Evolutionary conservation across 1,140 invertebrate genomes (phyloP).

Genomic region (Achroia grisella): DNA sequence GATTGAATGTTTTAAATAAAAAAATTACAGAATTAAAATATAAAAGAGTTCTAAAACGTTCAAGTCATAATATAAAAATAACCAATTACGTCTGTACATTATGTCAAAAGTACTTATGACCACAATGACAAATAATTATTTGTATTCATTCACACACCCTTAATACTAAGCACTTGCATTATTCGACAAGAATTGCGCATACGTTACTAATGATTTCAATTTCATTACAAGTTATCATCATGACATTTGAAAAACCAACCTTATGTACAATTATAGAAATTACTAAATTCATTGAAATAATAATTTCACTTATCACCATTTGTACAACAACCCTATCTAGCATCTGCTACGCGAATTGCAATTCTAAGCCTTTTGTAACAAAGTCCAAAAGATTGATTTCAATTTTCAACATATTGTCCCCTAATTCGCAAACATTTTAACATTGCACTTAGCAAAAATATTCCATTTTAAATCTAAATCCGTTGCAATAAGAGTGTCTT

Average conservation of each 20-base stretch:
- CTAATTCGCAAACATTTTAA: background rate
- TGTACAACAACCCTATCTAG: background rate
- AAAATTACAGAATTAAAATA: too few relatives aligned
- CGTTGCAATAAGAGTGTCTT: conserved; percentile 1
- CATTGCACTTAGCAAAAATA: conserved; percentile 1
- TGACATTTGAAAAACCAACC: background rate
- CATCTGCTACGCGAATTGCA: background rate
- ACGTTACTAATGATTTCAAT: conserved; percentile 28
- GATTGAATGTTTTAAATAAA: too few relatives aligned
- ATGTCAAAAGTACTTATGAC: conserved; percentile 7
- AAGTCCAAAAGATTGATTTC: conserved; percentile 2
- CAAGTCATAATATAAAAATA: conserved; percentile 3
- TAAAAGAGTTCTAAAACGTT: too few relatives aligned
- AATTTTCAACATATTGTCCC: background rate
- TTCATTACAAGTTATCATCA: conserved; percentile 3
- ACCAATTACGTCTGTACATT: conserved; percentile 11
- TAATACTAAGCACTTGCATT: conserved; percentile 32
- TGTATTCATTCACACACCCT: conserved; percentile 27
- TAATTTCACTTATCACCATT: background rate
- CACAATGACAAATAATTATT: conserved; percentile 37
- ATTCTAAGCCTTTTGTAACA: background rate
- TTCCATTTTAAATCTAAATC: conserved; percentile 7
- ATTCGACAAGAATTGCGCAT: conserved; percentile 34
- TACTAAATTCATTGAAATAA: background rate
- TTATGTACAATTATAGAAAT: background rate